These are phyloP conservation scores for Littorina saxatilis DNA, from an alignment of 1,140 invertebrate species.

Conservation along the genomic window DNA sequence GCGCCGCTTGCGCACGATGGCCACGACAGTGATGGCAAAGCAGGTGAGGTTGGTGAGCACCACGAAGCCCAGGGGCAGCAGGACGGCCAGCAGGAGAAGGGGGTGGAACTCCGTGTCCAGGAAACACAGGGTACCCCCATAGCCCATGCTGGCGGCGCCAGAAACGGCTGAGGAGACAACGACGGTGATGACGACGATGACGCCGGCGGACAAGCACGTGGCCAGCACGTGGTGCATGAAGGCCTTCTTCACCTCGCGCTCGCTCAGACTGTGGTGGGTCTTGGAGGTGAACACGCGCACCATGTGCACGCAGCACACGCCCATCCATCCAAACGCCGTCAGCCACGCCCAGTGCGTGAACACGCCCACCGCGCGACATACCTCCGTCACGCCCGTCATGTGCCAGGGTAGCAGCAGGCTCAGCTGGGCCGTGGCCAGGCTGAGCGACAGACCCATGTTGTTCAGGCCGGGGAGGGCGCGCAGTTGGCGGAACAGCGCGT, in stretches of 20 bases:
- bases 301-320: no score
- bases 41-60: no score
- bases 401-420: not conserved
- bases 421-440: not conserved
- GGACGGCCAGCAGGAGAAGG: not conserved
- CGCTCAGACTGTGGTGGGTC: no score
- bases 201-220: not conserved
- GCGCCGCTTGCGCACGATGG: not conserved
- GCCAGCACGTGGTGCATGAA: not conserved
- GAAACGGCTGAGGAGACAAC: not conserved
- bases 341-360: no score
- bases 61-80: no score
- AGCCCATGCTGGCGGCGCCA: conserved; percentile 1
- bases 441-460: not conserved
- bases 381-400: no score
- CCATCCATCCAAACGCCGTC: no score
- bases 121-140: not conserved
- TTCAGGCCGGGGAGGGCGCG: no score
- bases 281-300: not conserved
- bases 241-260: not conserved
- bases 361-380: no score
- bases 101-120: not conserved
- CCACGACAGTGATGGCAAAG: not conserved
- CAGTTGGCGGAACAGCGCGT: no score
- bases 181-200: not conserved